Evolutionary conservation across 1,140 invertebrate species (phyloP).

Genomic region (Coelopa frigida): DNA sequence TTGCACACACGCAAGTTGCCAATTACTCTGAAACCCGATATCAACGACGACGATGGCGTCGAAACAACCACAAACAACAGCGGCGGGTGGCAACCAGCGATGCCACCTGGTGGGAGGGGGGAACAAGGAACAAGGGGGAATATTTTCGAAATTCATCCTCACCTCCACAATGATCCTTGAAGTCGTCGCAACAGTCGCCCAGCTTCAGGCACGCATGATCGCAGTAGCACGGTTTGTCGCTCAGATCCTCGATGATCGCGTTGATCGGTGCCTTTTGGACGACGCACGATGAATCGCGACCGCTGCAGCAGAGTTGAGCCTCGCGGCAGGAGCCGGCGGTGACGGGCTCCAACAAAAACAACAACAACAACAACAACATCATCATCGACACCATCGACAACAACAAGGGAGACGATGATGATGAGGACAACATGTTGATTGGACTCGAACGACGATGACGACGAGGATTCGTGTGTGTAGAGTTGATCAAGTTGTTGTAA

Average conservation of each 20-base stretch:
- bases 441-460: not conserved
- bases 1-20: too few relatives aligned
- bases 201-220: slow-evolving; percentile 81
- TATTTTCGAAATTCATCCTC: too few relatives aligned
- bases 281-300: slow-evolving; percentile 77
- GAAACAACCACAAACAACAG: too few relatives aligned
- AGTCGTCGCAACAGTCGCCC: slow-evolving; percentile 78
- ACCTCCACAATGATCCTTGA: slow-evolving; percentile 80
- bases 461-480: not conserved
- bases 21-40: too few relatives aligned
- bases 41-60: too few relatives aligned
- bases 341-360: not conserved
- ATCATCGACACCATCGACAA: not conserved
- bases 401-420: too few relatives aligned
- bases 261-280: slow-evolving; percentile 76
- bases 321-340: slow-evolving; percentile 64
- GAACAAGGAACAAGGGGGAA: too few relatives aligned
- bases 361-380: not conserved
- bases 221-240: slow-evolving; percentile 81
- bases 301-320: slow-evolving; percentile 69
- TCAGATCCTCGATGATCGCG: slow-evolving; percentile 70
- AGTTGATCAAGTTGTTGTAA: not conserved
- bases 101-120: too few relatives aligned
- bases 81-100: too few relatives aligned
- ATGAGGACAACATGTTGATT: too few relatives aligned